Conservation (phyloP, 1,140 invertebrate species). For the Dysdera silvatica region DNA sequence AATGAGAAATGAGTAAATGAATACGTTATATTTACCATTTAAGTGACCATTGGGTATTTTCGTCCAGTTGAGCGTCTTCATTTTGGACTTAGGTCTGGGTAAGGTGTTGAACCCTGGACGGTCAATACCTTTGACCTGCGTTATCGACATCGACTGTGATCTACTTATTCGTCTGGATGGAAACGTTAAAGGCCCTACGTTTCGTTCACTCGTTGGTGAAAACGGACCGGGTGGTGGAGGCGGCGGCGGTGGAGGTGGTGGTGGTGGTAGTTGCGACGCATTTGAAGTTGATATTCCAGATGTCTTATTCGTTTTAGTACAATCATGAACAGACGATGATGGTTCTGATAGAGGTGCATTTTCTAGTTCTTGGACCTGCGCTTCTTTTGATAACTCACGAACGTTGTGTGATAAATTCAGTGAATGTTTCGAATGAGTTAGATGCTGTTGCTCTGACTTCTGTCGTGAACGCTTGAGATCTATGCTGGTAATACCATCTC, state of each 20-base stretch:
- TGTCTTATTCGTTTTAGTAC: not conserved
- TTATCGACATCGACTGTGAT: constrained; percentile 19
- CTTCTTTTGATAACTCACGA: not conserved
- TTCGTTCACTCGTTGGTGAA: constrained; percentile 14
- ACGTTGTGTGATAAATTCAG: not conserved
- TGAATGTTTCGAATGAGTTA: not conserved
- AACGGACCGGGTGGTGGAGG: constrained; percentile 40
- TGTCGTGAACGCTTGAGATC: not conserved
- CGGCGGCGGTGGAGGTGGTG: constrained; percentile 33
- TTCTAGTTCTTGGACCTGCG: not conserved
- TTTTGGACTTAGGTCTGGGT: constrained; percentile 75
- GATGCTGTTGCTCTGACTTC: not conserved
- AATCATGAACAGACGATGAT: not conserved
- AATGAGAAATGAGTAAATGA: not conserved
- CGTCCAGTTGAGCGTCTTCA: constrained; percentile 91
- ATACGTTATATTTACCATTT: constrained; percentile 22
- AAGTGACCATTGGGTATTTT: constrained; percentile 68
- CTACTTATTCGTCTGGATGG: constrained; percentile 10
- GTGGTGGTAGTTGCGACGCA: constrained; percentile 47
- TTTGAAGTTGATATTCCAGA: not conserved
- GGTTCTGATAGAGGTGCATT: not conserved
- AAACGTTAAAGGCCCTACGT: constrained; percentile 37
- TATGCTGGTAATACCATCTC: not conserved
- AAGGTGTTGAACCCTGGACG: constrained; percentile 13
- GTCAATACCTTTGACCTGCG: constrained; percentile 28